Evolutionary conservation across 2,113 vertebrate genomes (phyloP), one percentile per base, ranked within the genome.

Genomic region (Lycaon pictus): DNA sequence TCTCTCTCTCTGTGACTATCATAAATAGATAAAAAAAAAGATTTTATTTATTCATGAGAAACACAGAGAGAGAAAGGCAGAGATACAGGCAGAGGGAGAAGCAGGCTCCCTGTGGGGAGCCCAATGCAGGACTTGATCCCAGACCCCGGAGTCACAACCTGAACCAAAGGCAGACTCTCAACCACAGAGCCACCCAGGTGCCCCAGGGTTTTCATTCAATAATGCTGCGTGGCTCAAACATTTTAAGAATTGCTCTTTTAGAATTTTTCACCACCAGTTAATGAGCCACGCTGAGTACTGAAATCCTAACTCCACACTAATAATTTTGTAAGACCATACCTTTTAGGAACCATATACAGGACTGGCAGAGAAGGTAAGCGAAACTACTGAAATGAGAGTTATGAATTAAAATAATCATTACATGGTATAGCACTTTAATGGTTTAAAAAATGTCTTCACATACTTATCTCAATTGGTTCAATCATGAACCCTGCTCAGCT

Each of bases 271-370:
- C 62, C 69, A 84, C 55, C 69, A 90, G 25, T 55, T 83, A 90
- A 82, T 62, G 76, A 96, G 23, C 7, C 56, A 86, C 27, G 60
- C 2, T 71, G n/a, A 87, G n/a, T 94, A 82, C 67, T 93, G 58
- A 94, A 88, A 96, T 88, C 71, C 62, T 87, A 93, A 89, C 8
- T 69, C 53, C 56, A 77, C 4, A 0, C n/a, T 80, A 93, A 60
- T 55, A 94, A 92, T 92, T 94, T 62, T 90, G 53, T 88, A 96
- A 94, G 95, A 87, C 58, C 43, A 37, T 53, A 60, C 74, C 72
- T 95, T 90, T 96, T 91, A 94, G 58, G 89, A 96, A 85, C 71
- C 62, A 90, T 51, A 79, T 27, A 93, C 60, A 90, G 55, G 95
- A 90, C 10, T 58, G 58, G 22, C 35, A 95, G 84, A 95, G 62